phyloP scores from a whole-genome alignment of 2,797 vertebrate genomes.

The Molothrus aeneus region DNA sequence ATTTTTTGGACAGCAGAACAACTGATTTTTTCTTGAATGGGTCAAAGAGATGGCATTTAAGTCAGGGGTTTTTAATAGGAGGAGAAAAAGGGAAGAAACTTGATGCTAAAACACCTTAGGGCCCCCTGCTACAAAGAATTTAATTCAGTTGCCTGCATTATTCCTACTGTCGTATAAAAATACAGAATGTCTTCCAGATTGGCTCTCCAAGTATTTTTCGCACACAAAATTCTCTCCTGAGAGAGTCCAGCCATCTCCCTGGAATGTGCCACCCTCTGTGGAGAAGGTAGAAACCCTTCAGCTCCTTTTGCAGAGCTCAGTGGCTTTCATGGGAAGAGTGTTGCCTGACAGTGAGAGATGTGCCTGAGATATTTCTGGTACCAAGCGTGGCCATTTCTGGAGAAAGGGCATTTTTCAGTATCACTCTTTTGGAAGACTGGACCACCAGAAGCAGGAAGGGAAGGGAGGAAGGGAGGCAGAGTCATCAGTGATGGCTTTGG shows the following conservation, averaged over 20 bases:
- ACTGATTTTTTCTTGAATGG: not conserved
- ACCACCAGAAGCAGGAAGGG: not conserved
- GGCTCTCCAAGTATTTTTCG: not conserved
- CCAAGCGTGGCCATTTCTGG: not conserved
- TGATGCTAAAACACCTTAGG: not conserved
- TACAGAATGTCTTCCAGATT: not conserved
- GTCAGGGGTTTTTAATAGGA: not conserved
- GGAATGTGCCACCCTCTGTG: not conserved
- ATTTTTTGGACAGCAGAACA: not conserved
- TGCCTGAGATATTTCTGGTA: not conserved
- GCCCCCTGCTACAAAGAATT: not conserved
- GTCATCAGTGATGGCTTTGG: not conserved
- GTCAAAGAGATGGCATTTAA: not conserved
- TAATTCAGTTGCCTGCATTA: not conserved
- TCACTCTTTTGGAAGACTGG: not conserved
- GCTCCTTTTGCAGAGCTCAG: not conserved
- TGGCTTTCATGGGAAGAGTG: not conserved
- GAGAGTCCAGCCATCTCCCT: not conserved
- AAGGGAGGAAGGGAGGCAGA: not conserved
- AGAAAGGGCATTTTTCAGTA: not conserved
- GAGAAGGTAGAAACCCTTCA: not conserved
- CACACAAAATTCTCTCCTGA: not conserved
- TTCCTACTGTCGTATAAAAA: not conserved
- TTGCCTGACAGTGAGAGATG: not conserved
- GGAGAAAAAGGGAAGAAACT: not conserved